Evolutionary conservation across 2,113 vertebrate genomes (phyloP).

Genomic region (Eulacestoma nigropectus): DNA sequence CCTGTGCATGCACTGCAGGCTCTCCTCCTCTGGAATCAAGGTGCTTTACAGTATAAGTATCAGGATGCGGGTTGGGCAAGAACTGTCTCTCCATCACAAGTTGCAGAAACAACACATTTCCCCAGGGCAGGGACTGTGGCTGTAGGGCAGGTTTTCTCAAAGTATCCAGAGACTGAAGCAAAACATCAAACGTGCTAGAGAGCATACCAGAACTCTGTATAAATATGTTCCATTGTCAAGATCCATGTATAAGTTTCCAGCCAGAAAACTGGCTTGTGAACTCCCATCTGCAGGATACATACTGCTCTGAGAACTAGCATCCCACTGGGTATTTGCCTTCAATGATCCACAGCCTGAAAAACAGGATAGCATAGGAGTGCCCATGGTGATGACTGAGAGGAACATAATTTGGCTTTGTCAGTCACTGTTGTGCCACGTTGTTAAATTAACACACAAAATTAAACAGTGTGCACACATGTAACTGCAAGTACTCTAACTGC

Average conservation of each 20-base stretch:
- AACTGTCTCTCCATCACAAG: background rate
- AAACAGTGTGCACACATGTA: background rate
- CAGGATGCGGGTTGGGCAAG: background rate
- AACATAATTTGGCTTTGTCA: background rate
- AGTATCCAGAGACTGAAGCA: conserved; percentile 34
- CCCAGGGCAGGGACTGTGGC: background rate
- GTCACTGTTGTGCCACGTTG: background rate
- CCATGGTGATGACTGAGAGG: background rate
- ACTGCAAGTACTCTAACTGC: background rate
- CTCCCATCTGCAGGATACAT: conserved; percentile 15
- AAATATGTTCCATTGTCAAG: conserved; percentile 58
- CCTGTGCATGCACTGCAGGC: background rate
- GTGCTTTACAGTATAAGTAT: background rate
- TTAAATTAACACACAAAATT: background rate
- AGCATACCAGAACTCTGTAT: conserved; percentile 50
- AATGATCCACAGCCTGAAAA: background rate
- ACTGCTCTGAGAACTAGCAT: conserved; percentile 1
- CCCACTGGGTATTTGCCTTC: background rate
- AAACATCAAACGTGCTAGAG: background rate
- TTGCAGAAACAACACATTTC: background rate
- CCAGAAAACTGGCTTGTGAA: conserved; percentile 27
- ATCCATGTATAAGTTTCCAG: conserved; percentile 39
- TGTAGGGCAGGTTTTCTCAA: background rate
- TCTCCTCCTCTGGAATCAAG: background rate
- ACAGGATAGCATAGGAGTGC: background rate